Percentiles rank a stretch among this genome's conserved stretches.
phyloP scores from a whole-genome alignment of 2,797 vertebrate genomes.

The Myotis daubentonii region DNA sequence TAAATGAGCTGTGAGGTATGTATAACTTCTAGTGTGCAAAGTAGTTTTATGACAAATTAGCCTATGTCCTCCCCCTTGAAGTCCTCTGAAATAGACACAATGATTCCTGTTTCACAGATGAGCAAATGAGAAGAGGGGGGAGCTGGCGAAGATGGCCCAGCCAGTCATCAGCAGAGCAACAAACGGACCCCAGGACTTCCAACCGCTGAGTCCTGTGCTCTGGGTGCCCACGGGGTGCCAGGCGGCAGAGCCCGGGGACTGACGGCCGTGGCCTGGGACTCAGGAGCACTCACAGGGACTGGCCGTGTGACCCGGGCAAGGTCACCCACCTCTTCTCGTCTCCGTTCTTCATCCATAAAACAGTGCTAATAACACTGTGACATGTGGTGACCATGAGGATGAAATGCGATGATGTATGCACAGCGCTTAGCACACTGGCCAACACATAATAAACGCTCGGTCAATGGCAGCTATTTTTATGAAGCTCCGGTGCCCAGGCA shows the following conservation, averaged over 20 bases:
- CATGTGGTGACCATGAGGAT: background rate
- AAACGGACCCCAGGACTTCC: background rate
- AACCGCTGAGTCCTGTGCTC: background rate
- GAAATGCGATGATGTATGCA: background rate
- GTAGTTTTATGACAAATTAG: background rate
- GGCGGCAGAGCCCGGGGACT: background rate
- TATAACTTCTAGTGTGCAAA: background rate
- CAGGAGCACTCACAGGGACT: background rate
- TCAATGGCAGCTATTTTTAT: background rate
- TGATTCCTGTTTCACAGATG: background rate
- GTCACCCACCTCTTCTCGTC: background rate
- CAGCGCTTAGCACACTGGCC: background rate
- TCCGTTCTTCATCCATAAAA: slow-evolving; percentile 1
- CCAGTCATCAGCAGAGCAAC: background rate
- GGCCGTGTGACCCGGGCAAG: background rate
- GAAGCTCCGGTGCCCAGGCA: background rate
- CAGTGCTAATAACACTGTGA: background rate
- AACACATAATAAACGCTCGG: background rate
- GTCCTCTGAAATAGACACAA: background rate
- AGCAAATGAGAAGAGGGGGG: background rate
- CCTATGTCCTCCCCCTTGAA: background rate
- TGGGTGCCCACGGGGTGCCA: rapidly evolving
- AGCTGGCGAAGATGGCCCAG: background rate
- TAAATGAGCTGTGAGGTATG: background rate
- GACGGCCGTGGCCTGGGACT: background rate